phyloP scores from a whole-genome alignment of 2,113 vertebrate genomes.

The Numenius arquata region DNA sequence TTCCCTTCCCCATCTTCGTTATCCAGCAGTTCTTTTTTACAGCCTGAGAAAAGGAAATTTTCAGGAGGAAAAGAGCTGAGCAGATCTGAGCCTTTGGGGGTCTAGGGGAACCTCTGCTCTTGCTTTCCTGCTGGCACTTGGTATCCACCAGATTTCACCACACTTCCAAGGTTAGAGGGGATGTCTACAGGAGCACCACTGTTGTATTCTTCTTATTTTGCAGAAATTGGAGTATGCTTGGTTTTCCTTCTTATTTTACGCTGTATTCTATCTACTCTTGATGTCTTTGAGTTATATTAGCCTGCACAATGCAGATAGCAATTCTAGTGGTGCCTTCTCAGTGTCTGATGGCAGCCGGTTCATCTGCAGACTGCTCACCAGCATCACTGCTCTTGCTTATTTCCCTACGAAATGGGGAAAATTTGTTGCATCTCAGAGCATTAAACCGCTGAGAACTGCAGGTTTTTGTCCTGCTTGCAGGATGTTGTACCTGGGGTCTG shows the following conservation, averaged over 20 bases:
- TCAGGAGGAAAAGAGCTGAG: background rate
- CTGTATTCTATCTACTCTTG: background rate
- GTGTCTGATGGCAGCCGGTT: rapidly evolving
- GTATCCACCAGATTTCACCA: background rate
- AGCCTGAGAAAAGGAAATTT: background rate
- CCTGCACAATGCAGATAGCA: rapidly evolving
- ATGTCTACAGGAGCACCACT: background rate
- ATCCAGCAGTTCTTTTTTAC: background rate
- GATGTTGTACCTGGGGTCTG: rapidly evolving
- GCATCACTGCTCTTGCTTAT: background rate
- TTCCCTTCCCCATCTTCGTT: background rate
- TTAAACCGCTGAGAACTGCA: background rate
- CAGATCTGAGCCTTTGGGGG: background rate
- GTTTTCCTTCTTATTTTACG: background rate
- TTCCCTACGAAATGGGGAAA: rapidly evolving
- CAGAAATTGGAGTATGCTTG: background rate
- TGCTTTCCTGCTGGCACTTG: background rate
- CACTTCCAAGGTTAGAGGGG: background rate
- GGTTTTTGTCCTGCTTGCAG: background rate
- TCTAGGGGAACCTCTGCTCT: background rate
- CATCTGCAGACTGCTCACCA: background rate
- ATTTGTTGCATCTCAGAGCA: background rate
- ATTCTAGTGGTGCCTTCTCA: background rate
- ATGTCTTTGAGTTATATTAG: background rate
- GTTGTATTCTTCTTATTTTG: background rate